A percentile compares a stretch with the other conserved stretches of the same genome.
These are phyloP conservation scores for Agrochola lota DNA, from an alignment of 2,888 invertebrate genomes.

Conservation along the genomic window DNA sequence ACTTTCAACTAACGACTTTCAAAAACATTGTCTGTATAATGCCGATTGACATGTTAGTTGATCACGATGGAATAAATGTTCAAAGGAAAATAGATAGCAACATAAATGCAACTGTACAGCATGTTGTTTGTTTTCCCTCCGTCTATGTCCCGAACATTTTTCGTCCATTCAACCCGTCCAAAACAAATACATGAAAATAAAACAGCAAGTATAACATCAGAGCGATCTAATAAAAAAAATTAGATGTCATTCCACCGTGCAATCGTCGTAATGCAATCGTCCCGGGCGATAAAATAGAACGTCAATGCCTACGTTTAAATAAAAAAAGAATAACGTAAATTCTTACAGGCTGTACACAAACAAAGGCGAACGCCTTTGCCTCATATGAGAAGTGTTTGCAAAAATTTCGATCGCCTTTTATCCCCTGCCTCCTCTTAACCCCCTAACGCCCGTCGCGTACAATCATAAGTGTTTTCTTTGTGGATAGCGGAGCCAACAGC, in stretches of 20 bases:
- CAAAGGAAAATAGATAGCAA: conserved; percentile 36
- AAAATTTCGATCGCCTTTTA: conserved; percentile 85
- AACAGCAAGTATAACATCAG: conserved; percentile 51
- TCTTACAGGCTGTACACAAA: conserved; percentile 69
- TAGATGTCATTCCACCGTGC: conserved; percentile 65
- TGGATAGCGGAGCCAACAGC: conserved; percentile 84
- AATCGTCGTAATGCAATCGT: conserved; percentile 68
- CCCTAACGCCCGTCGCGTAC: conserved; percentile 76
- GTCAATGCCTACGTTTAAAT: conserved; percentile 69
- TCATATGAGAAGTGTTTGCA: conserved; percentile 75
- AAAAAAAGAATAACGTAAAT: conserved; percentile 69
- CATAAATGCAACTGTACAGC: conserved; percentile 24
- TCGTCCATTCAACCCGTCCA: conserved; percentile 62
- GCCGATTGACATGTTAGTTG: conserved; percentile 21
- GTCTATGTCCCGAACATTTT: conserved; percentile 45
- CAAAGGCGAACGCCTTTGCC: conserved; percentile 67
- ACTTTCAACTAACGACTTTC: not conserved
- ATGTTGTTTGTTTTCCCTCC: conserved; percentile 40
- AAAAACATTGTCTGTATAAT: conserved; percentile 26
- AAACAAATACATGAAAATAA: conserved; percentile 61
- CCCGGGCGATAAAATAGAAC: conserved; percentile 66
- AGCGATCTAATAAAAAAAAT: conserved; percentile 68
- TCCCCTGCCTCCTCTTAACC: conserved; percentile 71
- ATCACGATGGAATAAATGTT: conserved; percentile 30
- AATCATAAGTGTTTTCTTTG: conserved; percentile 89